Evolutionary conservation across 2,888 invertebrate genomes (phyloP), one percentile per base, ranked within the genome.

Genomic region (Drosophila peninsularis): DNA sequence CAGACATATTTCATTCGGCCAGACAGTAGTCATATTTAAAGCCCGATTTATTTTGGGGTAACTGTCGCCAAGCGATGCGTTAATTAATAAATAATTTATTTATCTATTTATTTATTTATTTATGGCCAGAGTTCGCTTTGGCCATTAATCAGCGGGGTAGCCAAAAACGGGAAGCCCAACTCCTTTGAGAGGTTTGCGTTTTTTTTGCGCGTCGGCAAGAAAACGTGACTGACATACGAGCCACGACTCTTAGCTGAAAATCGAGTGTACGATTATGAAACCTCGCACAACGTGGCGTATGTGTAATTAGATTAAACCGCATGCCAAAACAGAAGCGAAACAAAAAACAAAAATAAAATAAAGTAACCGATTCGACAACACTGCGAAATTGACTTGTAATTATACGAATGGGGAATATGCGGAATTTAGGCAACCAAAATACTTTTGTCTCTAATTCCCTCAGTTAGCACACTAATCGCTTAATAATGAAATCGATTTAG

Each of bases 251-350:
- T 52, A 17, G 36, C 50, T 50, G 21, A 49, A 47, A 47, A 47
- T 47, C 47, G 30, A 42, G 64, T 63, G 67, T 53, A 62, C 68
- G 65, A 76, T 82, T 82, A 86, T 71, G 82, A 76, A 85, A 88
- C 66, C 55, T 58, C 74, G 87, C 80, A 63, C 89, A 78, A 85
- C 89, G 78, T 82, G 89, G 88, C 89, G 89, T 86, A 89, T 86
- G 89, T 88, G 85, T 86, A 86, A 86, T 86, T 86, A 86, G 89
- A 84, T 86, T 89, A 89, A 88, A 80, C 83, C 78, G 78, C 83
- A 84, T 84, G 71, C 89, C 83, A 75, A 86, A 86, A 82, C 68
- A 64, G 69, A 68, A 45, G 66, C 41, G 13, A 54, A 54, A 30
- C 5, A 32, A 54, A 30, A 19, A 21, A 21, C 14, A 36, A 36